Evolutionary conservation across 2,888 invertebrate species (phyloP), one percentile per base, ranked within the genome.

Genomic region (Tortricodes alternella): DNA sequence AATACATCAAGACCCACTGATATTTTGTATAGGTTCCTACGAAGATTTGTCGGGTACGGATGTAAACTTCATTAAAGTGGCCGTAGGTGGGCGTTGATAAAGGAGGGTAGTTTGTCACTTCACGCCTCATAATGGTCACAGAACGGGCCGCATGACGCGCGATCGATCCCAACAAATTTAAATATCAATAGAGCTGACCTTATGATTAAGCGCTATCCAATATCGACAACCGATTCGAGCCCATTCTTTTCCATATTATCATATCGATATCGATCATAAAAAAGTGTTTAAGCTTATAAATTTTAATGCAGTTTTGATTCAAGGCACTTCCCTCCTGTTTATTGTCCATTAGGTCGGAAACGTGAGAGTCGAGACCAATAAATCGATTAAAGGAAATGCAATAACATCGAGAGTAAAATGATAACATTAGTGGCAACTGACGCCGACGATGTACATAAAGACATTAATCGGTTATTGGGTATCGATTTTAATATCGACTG

Each of bases 81-180:
- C 73, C 65, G 70, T 68, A 68, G 67, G 80, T 82, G 79, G 83
- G 82, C 80, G 82, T 70, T 78, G 76, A 78, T 76, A 71, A 68
- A 82, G 73, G 68, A 78, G 78, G 74, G 74, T 80, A 80, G 78
- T 83, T 84, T 83, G 75, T 85, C 81, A 83, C 80, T 73, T 65
- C 68, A 75, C 70, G 71, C 68, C 76, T 80, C 76, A 80, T 84
- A 81, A 81, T 69, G 23, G 9, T n/a, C n/a, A n/a, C n/a, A 9
- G 11, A 29, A 11, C 4, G 29, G 29, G 11, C 39, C 60, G 50
- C 66, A 72, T 76, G 74, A 75, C 70, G 67, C 65, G 63, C 53
- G 29, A 5, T 56, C 60, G 71, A 74, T 77, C 66, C 62, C 69
- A 61, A 62, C 63, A 70, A 82, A 83, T 83, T 83, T 68, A 81